Conservation (phyloP, 2,888 invertebrate genomes). For the Synanthedon andrenaeformis region DNA sequence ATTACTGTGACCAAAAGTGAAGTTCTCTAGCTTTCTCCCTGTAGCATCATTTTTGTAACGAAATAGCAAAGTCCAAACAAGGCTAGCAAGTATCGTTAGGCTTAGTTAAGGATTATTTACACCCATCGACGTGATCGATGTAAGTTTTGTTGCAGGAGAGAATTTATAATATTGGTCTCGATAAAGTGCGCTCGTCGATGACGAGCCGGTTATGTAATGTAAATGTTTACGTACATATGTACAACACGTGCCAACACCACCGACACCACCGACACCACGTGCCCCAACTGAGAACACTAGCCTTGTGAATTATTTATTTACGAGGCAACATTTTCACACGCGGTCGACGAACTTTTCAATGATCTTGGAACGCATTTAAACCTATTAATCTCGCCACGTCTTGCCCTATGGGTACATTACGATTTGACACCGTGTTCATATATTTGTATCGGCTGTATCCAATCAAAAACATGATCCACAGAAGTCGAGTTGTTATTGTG, state of each 20-base stretch:
- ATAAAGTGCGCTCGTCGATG: constrained; percentile 55
- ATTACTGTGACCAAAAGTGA: no score
- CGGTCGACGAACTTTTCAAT: constrained; percentile 63
- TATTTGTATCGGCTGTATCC: no score
- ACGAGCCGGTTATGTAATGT: constrained; percentile 69
- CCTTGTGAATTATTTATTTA: constrained; percentile 72
- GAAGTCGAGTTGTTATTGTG: no score
- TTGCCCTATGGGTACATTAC: constrained; percentile 7
- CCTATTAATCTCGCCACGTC: constrained; percentile 56
- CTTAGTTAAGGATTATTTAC: no score
- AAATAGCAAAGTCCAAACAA: no score
- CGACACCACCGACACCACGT: constrained; percentile 58
- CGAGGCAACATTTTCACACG: constrained; percentile 69
- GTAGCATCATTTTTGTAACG: no score
- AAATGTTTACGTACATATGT: constrained; percentile 61
- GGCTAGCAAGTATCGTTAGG: no score
- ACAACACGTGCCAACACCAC: constrained; percentile 61
- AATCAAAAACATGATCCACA: no score
- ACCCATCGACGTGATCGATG: no score
- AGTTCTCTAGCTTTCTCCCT: no score
- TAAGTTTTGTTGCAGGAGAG: background rate
- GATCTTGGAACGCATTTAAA: constrained; percentile 65
- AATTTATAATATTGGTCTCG: constrained; percentile 38
- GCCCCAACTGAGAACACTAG: constrained; percentile 66
- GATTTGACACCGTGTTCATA: background rate